Evolutionary conservation across 2,888 invertebrate species (phyloP), one percentile per base, ranked within the genome.

Genomic region (Ecliptopera silaceata): DNA sequence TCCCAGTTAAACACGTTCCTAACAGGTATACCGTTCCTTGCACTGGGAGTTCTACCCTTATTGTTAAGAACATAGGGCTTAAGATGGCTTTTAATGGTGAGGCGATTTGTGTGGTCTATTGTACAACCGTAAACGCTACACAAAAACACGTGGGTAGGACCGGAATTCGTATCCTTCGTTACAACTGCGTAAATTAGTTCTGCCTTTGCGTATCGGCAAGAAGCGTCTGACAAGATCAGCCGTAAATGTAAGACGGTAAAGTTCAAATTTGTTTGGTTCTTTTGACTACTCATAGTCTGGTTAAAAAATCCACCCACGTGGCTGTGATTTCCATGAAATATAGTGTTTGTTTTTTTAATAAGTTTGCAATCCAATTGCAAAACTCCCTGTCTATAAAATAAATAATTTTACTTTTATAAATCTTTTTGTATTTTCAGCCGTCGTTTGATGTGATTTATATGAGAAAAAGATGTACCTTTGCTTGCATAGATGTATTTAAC

Each of bases 91-190:
- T 41, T 20, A 20, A 22, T 51, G 20, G 12, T 29, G 55, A 51
- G n/a, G n/a, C 26, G 59, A 65, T 66, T 69, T 68, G 68, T 68
- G 65, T 65, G 69, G 66, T 64, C 62, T 64, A 54, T 59, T 59
- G 59, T 69, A 71, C 61, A 56, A 57, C 50, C 65, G 68, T 65
- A 68, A 61, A 56, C 58, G 41, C 53, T 65, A 58, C 45, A 31
- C 43, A 38, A 70, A 71, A 76, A 71, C 75, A 79, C 71, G 82
- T 82, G 77, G 81, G 80, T 62, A 65, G 80, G 64, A 79, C 77
- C 70, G 73, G 78, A 72, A 72, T 74, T 54, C 48, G 62, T 65
- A 68, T 79, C 74, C 75, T 77, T 76, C 18, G 22, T 18, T 41
- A 56, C 54, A 50, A 58, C 53, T 43, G 48, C 54, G 54, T 54